Conservation (phyloP, 2,888 invertebrate genomes). For the Limnephilus marmoratus region DNA sequence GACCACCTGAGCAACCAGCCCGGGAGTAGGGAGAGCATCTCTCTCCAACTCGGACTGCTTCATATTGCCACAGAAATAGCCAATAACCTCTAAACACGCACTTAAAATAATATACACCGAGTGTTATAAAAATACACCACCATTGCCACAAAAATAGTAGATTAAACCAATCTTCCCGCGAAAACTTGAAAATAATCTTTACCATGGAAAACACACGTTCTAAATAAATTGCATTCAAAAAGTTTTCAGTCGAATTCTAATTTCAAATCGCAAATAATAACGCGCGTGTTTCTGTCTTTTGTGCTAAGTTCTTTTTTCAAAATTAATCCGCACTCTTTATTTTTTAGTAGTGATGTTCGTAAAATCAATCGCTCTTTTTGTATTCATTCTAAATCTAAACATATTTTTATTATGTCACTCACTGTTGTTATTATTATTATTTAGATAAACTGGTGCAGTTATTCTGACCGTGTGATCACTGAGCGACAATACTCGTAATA, state of each 20-base stretch:
- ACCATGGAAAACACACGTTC: background rate
- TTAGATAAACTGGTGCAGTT: background rate
- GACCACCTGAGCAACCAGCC: constrained; percentile 77
- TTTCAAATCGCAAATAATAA: background rate
- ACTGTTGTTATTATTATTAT: constrained; percentile 2
- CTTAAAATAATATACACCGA: background rate
- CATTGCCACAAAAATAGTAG: constrained; percentile 9
- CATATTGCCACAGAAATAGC: constrained; percentile 21
- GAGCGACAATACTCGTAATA: constrained; percentile 16
- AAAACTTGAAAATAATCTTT: background rate
- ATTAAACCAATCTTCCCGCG: background rate
- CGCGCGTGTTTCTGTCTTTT: background rate
- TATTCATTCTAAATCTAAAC: background rate
- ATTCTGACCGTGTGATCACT: background rate
- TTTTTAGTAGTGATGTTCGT: background rate
- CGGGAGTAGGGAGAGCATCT: constrained; percentile 74
- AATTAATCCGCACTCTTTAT: background rate
- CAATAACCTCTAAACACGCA: constrained; percentile 21
- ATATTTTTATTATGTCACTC: background rate
- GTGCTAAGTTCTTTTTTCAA: background rate
- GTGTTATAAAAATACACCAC: constrained; percentile 39
- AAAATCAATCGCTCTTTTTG: background rate
- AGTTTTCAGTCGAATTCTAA: background rate
- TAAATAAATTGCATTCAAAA: background rate
- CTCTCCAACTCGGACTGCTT: constrained; percentile 45